These are phyloP conservation scores for Hydractinia symbiolongicarpus DNA, from an alignment of 30 jellyfish, hydroid and myxozoan species.

Conservation along the genomic window DNA sequence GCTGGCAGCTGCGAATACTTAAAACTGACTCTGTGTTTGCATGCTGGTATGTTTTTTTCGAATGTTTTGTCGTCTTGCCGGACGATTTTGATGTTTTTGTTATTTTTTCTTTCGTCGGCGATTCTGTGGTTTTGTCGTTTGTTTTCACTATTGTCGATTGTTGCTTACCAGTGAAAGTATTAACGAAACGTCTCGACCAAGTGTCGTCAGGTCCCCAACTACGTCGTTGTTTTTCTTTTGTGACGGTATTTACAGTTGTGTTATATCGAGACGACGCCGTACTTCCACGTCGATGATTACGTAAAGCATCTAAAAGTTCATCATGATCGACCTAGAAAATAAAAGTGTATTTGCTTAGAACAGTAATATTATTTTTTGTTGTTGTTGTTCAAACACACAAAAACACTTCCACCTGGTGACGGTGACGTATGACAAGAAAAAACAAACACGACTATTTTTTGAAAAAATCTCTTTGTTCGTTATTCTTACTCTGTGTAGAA, in stretches of 20 bases:
- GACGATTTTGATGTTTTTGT: neutral
- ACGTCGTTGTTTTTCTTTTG: conserved; percentile 31
- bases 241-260: neutral
- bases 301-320: neutral
- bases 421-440: too few relatives aligned
- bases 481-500: too few relatives aligned
- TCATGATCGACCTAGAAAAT: neutral
- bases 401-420: too few relatives aligned
- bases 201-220: conserved; percentile 44
- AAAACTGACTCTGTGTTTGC: conserved; percentile 15
- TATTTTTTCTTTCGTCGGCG: neutral
- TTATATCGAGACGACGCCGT: conserved; percentile 20
- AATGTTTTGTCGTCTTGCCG: conserved; percentile 2
- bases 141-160: neutral
- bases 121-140: neutral
- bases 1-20: conserved; percentile 10
- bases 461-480: too few relatives aligned
- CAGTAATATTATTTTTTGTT: too few relatives aligned
- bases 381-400: too few relatives aligned
- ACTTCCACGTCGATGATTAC: conserved; percentile 26
- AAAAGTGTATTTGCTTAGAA: too few relatives aligned
- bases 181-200: conserved; percentile 36
- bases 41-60: conserved; percentile 21
- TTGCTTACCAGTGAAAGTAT: conserved; percentile 4
- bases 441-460: too few relatives aligned